Evolutionary conservation across 2,888 invertebrate genomes (phyloP), one percentile per base, ranked within the genome.

Genomic region (Leptodirus hochenwartii): DNA sequence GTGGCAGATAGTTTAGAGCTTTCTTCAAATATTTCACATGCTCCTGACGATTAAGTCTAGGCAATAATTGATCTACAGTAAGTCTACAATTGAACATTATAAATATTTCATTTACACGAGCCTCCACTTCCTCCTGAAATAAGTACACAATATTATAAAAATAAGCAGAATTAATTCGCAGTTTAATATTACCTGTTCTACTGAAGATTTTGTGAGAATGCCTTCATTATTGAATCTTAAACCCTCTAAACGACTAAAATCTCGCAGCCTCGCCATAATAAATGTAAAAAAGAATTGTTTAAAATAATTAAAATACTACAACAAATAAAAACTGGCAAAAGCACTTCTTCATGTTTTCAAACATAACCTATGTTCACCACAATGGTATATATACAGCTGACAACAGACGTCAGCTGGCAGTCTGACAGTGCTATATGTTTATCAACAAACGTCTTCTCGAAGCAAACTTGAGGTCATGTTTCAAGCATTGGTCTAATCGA

Each of bases 21-120:
- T 63, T 65, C 43, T 70, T 69, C 31, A 90, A 58, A 50, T 72
- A 67, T 39, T 62, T 52, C 40, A 64, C 59, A 50, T 82, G 79
- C 41, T 64, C 61, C 33, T 65, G 58, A 46, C 69, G 67, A 27
- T 66, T 59, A 15, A 77, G 54, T 34, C 60, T 50, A 2, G 80
- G 71, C 34, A 68, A 55, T 34, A 66, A 66, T 31, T 62, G 50
- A 39, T 69, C 67, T 13, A 62, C 42, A 10, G 6, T 6, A 24
- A 6, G 8, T 24, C 8, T 9, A 9, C 6, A 24, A 24, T 9
- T 6, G 10, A 24, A 24, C 6, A 9, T 24, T 6, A 9, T 9
- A 10, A 24, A 24, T 9, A 24, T 24, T 24, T 6, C 11, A 6
- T 24, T 24, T 9, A 24, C 11, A 10, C 8, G 8, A 6, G 9